Conservation (phyloP, 2,113 vertebrate species). For the Myxocyprinus asiaticus region DNA sequence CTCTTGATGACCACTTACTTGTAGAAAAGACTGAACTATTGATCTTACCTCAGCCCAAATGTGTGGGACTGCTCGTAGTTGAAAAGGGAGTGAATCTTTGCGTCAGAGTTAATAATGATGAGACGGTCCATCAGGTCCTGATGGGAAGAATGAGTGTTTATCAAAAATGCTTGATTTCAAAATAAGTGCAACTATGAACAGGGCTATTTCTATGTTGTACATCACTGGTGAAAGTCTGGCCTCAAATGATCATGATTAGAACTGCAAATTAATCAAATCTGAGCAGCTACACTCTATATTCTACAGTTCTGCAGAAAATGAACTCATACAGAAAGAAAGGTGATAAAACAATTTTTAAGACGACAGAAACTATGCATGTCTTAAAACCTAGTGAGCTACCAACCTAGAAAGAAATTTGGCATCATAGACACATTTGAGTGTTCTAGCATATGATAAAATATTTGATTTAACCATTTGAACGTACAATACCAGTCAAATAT, state of each 20-base stretch:
- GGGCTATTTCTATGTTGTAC: not conserved
- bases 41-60: slow-evolving; percentile 92
- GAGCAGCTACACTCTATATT: not conserved
- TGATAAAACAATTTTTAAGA: no score
- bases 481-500: no score
- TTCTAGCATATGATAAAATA: no score
- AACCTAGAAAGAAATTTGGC: no score
- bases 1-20: slow-evolving; percentile 7
- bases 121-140: slow-evolving; percentile 95
- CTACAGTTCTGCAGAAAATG: not conserved
- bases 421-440: no score
- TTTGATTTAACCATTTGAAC: no score
- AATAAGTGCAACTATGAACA: not conserved
- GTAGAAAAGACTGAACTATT: slow-evolving; percentile 28
- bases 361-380: no score
- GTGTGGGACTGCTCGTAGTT: slow-evolving; percentile 93
- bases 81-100: slow-evolving; percentile 93
- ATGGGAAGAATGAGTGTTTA: slow-evolving; percentile 18
- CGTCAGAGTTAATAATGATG: slow-evolving; percentile 88
- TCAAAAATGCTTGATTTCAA: slow-evolving; percentile 7
- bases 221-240: slow-evolving; percentile 43
- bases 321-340: no score
- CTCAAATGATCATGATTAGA: slow-evolving; percentile 31
- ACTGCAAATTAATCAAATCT: not conserved
- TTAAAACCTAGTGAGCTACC: no score